Evolutionary conservation across 1,140 invertebrate species (phyloP), one percentile per base, ranked within the genome.

Genomic region (Chymomyza costata): DNA sequence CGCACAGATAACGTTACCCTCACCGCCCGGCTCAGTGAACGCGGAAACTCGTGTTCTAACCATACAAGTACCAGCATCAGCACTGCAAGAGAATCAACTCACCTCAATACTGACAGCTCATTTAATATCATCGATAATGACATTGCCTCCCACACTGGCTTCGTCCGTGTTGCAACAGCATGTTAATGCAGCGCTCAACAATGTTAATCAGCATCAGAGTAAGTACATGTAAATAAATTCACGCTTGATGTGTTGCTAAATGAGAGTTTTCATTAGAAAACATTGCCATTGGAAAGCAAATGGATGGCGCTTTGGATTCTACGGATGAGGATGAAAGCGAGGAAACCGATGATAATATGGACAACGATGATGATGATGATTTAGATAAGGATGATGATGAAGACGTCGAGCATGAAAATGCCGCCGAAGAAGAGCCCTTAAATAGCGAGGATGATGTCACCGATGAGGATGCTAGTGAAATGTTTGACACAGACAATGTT

Each of bases 401-500:
- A 18, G 92, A 93, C 52, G 90, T 90, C 31, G 86, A 91, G 41
- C 90, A 91, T 58, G 91, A 92, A 37, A 91, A 91, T 64, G 92
- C 92, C n/a, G 90, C 93, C 28, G 93, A 93, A 59, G 93, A 95
- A 74, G 97, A 98, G 84, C 96, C 97, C 0, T 87, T 99, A 0
- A 98, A 98, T 87, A 97, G 96, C 11, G 96, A 92, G 67, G 96
- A 97, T 87, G 97, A 99, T 89, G 95, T 98, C 0, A 97, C 96
- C 49, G 97, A 99, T 85, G 97, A 98, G 78, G 97, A 99, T 86
- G 93, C 95, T 0, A 89, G 91, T 55, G 97, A 97, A 84, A 88
- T 99, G 81, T 99, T 98, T 88, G 97, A 99, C 76, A 97, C 97
- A 39, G 97, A 99, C 61, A 98, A 99, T 90, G 96, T 99, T 47